These are phyloP conservation scores for Acrossocheilus fasciatus DNA, from an alignment of 2,797 vertebrate species.

Conservation along the genomic window DNA sequence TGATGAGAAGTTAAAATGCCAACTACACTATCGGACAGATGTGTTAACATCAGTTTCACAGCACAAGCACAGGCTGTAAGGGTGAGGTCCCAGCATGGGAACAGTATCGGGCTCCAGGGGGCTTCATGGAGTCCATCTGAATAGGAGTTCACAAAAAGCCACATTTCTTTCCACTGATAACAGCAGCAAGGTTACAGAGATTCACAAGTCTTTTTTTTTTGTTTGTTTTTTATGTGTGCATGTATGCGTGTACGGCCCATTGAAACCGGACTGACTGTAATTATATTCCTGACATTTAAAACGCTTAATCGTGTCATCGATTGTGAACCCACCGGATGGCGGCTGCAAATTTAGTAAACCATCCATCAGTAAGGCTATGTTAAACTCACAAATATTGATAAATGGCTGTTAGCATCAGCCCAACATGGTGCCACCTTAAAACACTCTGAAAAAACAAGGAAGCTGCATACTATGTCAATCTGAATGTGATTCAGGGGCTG, in stretches of 20 bases:
- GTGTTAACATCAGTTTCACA: neutral
- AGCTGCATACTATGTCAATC: conserved; percentile 33
- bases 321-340: neutral
- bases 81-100: neutral
- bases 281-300: neutral
- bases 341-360: conserved; percentile 2
- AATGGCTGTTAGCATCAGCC: neutral
- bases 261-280: neutral
- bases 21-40: neutral
- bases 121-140: neutral
- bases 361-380: neutral
- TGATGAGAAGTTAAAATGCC: neutral
- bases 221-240: too few species aligned
- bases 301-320: neutral
- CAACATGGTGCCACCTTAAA: neutral
- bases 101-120: neutral
- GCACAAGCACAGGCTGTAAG: conserved; percentile 22
- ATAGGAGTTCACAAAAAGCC: conserved; percentile 19
- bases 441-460: conserved; percentile 6
- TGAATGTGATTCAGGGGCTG: conserved; percentile 31
- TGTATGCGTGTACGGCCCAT: neutral
- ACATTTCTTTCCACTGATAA: conserved; percentile 11
- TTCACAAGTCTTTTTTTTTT: neutral
- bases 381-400: conserved; percentile 22
- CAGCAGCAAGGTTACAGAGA: conserved; percentile 41